These are phyloP conservation scores for Lordiphosa collinella DNA, from an alignment of 1,140 invertebrate species.

Conservation along the genomic window DNA sequence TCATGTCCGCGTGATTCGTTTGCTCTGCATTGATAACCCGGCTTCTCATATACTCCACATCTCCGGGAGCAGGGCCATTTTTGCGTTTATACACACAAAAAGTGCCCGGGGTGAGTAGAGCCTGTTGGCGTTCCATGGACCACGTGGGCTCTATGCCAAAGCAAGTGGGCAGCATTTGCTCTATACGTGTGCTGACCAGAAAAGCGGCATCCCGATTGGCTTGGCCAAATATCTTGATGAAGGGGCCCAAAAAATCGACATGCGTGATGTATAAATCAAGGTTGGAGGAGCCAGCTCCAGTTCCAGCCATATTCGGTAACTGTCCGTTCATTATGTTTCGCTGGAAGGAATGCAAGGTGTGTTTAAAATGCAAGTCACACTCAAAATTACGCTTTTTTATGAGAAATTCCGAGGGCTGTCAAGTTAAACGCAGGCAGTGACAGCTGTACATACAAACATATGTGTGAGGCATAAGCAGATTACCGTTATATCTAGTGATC, in stretches of 20 bases:
- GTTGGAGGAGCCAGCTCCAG: conserved; percentile 19
- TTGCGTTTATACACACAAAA: conserved; percentile 59
- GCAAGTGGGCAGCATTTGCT: conserved; percentile 58
- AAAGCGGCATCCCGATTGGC: conserved; percentile 65
- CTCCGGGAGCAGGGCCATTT: conserved; percentile 59
- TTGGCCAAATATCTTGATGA: conserved; percentile 86
- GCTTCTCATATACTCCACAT: conserved; percentile 62
- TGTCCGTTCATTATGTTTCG: conserved; percentile 58
- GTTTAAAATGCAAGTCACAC: conserved; percentile 1
- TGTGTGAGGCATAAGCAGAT: neutral
- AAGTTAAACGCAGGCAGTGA: neutral
- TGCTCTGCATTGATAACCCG: conserved; percentile 47
- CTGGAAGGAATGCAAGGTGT: conserved; percentile 20
- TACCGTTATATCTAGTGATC: conserved; percentile 16
- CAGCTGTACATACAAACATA: neutral
- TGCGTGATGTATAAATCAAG: conserved; percentile 81
- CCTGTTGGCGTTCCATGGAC: conserved; percentile 64
- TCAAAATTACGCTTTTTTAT: conserved; percentile 11
- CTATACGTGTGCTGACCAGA: conserved; percentile 57
- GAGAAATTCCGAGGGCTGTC: conserved; percentile 4
- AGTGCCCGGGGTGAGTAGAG: conserved; percentile 45
- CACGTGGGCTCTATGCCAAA: conserved; percentile 61
- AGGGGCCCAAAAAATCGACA: conserved; percentile 83
- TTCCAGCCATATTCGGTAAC: conserved; percentile 10
- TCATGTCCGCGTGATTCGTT: conserved; percentile 76